A percentile compares a stretch with the other conserved stretches of the same genome.
Evolutionary conservation across 2,113 vertebrate species (phyloP).

Genomic region (Takifugu bimaculatus): DNA sequence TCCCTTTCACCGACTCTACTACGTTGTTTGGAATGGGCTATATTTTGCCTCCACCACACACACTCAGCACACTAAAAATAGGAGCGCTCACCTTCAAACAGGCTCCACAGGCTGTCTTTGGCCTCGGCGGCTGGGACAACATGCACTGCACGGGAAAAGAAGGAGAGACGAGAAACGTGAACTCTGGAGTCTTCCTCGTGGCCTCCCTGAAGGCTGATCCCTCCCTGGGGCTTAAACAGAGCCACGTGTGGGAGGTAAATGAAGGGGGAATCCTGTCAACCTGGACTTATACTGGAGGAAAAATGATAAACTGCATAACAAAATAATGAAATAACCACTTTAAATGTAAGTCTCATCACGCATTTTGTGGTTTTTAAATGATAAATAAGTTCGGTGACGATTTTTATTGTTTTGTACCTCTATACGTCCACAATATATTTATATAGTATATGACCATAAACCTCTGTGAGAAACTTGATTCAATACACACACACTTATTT

Average conservation of each 20-base stretch:
- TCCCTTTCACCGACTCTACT: slow-evolving; percentile 1
- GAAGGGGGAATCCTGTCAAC: slow-evolving; percentile 20
- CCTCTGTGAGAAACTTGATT: too few species aligned
- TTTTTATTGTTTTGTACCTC: too few species aligned
- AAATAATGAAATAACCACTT: background rate
- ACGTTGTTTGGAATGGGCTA: slow-evolving; percentile 31
- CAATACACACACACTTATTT: too few species aligned
- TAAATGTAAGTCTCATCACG: too few species aligned
- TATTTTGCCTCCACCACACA: slow-evolving; percentile 42
- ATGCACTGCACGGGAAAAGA: slow-evolving; percentile 62
- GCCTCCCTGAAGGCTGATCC: slow-evolving; percentile 59
- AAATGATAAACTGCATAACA: background rate
- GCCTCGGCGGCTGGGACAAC: slow-evolving; percentile 56
- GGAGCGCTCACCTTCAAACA: slow-evolving; percentile 75
- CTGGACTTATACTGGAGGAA: background rate
- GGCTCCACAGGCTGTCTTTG: slow-evolving; percentile 73
- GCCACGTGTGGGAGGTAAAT: background rate
- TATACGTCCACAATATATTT: too few species aligned
- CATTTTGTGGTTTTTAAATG: too few species aligned
- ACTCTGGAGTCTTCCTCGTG: slow-evolving; percentile 59
- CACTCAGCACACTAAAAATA: slow-evolving; percentile 28
- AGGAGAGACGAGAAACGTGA: slow-evolving; percentile 40
- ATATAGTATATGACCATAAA: too few species aligned
- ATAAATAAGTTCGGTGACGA: too few species aligned
- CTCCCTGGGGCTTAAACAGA: slow-evolving; percentile 63